Evolutionary conservation across 2,797 vertebrate genomes (phyloP), one percentile per base, ranked within the genome.

Genomic region (Cebuella pygmaea): DNA sequence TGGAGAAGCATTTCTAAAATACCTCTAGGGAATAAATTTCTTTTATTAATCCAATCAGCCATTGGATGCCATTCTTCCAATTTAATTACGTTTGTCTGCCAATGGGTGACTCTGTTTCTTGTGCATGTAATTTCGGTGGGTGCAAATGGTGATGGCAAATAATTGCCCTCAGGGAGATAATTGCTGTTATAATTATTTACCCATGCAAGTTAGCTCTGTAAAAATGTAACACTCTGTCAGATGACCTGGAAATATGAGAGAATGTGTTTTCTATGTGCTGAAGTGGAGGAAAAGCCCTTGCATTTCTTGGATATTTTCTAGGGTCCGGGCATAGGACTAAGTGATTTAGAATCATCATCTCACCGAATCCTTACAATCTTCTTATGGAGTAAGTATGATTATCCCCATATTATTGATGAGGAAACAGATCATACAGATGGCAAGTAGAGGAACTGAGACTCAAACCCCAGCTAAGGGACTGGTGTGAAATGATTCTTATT

Each of bases 21-120:
- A 90, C 89, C 96, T 93, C 80, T 83, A 89, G 94, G 91, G 86
- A 96, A 96, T 90, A 80, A 30, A 83, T 96, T 96, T 94, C 88
- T 90, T 96, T 96, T 96, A 97, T 97, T 98, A 98, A 98, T 98
- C 95, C 72, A 96, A 96, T 82, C 94, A 95, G 88, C 97, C 94
- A 96, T 80, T 96, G 97, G 82, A 67, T 93, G 93, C 52, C 93
- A 89, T 96, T 92, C 78, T 96, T 96, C 87, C 87, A 55, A 81
- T 92, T 96, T 97, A 97, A 98, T 97, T 93, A 92, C 0, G 27
- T 93, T 95, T 97, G 85, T 96, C 90, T 95, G 90, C 95, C 94
- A 95, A 80, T 96, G 97, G 89, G 89, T 64, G 75, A 78, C 85
- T 94, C 59, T 61, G 89, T 89, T 92, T 44, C 74, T 93, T 89